Evolutionary conservation across 2,113 vertebrate genomes (phyloP).

Genomic region (Toxostoma redivivum): DNA sequence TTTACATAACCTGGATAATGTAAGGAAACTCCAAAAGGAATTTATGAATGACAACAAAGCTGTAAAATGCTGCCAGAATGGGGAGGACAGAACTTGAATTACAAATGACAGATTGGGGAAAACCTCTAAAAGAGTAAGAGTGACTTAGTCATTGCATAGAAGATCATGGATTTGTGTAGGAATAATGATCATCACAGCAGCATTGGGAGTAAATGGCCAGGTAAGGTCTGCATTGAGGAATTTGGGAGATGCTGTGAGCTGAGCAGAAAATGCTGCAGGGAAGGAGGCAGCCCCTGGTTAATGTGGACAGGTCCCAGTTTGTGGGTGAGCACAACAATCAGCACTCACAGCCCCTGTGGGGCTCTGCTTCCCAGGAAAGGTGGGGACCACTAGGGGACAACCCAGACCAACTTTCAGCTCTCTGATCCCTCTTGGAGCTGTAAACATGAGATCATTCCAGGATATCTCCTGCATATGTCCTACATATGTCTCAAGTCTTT

Average conservation of each 20-base stretch:
- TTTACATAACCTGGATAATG: not conserved
- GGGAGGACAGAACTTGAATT: not conserved
- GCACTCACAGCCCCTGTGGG: not conserved
- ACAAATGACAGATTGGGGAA: not conserved
- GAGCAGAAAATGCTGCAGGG: not conserved
- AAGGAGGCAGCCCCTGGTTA: not conserved
- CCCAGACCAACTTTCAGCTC: constrained; percentile 46
- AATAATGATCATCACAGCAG: not conserved
- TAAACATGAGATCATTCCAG: constrained; percentile 44
- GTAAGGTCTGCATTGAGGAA: not conserved
- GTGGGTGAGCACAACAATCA: not conserved
- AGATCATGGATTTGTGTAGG: not conserved
- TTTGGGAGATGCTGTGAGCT: not conserved
- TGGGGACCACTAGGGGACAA: constrained; percentile 43
- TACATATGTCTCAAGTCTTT: constrained; percentile 46
- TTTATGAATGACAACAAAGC: not conserved
- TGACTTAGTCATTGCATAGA: not conserved
- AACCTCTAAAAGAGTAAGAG: not conserved
- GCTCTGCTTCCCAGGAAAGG: constrained; percentile 38
- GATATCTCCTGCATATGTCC: constrained; percentile 54
- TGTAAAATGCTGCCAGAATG: not conserved
- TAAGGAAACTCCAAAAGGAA: not conserved
- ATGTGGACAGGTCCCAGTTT: not conserved
- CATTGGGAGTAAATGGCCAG: not conserved
- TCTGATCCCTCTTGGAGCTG: constrained; percentile 35